Evolutionary conservation across 92 coral and sea anemone genomes (phyloP), one percentile per base, ranked within the genome.

Genomic region (Virgularia gustaviana): DNA sequence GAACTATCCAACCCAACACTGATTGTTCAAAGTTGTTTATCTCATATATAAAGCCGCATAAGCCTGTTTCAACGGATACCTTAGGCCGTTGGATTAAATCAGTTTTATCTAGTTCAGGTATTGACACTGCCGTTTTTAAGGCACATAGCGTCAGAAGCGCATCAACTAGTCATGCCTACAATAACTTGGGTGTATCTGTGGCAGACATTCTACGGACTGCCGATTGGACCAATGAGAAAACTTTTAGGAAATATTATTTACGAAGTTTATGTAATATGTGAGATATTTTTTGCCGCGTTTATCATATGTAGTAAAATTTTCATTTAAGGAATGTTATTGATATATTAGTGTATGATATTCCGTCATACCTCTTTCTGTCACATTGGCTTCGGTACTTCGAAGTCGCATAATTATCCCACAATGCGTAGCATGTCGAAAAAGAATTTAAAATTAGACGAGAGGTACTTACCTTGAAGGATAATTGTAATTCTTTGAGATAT

Each of bases 391-490:
- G 79, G 87, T 77, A 36, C 87, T 83, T 36, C 72, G 53, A 83
- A 79, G 36, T 83, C 77, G 82, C 84, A 77, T 79, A 73, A 71
- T 83, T 79, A 83, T 65, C 84, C 85, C 88, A 79, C 73, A 83
- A 83, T 83, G 84, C 65, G 49, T 80, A 78, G 85, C 85, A 72
- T 73, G 58, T 72, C 77, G 88, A 73, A 83, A 83, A 62, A 83
- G 64, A 79, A 83, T 42, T 83, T 64, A 79, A 79, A 79, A 79
- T 83, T 78, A 77, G 87, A 76, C 62, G 54, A 77, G 25, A 76
- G 86, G 78, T 76, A 77, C 77, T 81, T 65, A 81, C 80, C 81
- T 75, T 81, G 77, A 75, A 63, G 85, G 65, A 63, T 80, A 63
- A 73, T 80, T 80, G 57, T 66, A 75, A 62, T 82, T 82, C 77